A percentile compares a stretch with the other conserved stretches of the same genome.
These are phyloP conservation scores for Barbus barbus DNA, from an alignment of 2,113 vertebrate species.

Conservation along the genomic window DNA sequence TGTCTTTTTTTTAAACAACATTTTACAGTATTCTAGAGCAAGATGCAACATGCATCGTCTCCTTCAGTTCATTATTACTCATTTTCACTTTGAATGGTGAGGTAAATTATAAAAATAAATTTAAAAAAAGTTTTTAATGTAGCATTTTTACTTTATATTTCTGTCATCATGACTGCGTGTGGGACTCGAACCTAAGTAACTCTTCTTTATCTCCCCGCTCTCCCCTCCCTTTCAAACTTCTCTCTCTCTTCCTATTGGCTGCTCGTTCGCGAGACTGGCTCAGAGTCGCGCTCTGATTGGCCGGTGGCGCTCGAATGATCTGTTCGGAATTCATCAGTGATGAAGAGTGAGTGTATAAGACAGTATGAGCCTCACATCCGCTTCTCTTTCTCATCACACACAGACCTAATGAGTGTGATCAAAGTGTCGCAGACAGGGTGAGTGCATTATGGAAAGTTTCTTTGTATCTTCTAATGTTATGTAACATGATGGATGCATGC, in stretches of 20 bases:
- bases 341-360: conserved; percentile 35
- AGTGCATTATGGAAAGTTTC: not conserved
- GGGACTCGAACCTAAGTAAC: conserved; percentile 22
- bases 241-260: conserved; percentile 9
- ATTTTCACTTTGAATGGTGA: not conserved
- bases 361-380: conserved; percentile 57
- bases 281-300: conserved; percentile 58
- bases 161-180: not conserved
- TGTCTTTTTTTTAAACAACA: too few relatives aligned
- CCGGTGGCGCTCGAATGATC: conserved; percentile 73
- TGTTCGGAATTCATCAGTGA: conserved; percentile 61
- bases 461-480: not conserved
- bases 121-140: not conserved
- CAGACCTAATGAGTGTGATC: not conserved
- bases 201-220: conserved; percentile 3
- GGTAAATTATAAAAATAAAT: not conserved
- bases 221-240: conserved; percentile 9
- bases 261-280: conserved; percentile 21
- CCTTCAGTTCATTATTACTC: not conserved
- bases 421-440: conserved; percentile 2
- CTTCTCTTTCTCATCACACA: conserved; percentile 11
- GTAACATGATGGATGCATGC: not conserved
- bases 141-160: not conserved
- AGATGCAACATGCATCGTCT: too few relatives aligned
- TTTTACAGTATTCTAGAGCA: too few relatives aligned